Base-by-base conservation (phyloP, 2,888 invertebrate genomes). In the Unio delphinus region DNA sequence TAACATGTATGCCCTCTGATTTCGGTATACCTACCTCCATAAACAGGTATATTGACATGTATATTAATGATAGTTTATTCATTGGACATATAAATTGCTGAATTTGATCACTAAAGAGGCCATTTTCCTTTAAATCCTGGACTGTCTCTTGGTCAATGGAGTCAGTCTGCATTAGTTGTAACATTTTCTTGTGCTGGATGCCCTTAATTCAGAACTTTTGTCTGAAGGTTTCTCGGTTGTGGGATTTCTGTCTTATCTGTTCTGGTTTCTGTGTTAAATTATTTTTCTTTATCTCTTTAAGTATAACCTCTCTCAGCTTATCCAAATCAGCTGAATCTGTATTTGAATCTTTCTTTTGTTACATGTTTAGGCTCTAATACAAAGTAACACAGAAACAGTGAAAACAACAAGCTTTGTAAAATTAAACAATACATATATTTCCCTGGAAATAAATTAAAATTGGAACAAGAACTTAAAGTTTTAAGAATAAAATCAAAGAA, bases 151-250 rank as follows among this genome's bases (percentile, higher is more conserved):
- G 71, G 63, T 59, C 71, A 56, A 55, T 69, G 7, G 67, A 65
- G 67, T 64, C 26, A 61, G 68, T 45, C 67, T 69, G n/a, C 45
- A 58, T 55, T 67, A 67, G 74, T 74, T 67, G 67, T 69, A 74
- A 66, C 59, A 15, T 61, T 66, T 34, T 57, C 17, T 18, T 28
- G 55, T 65, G 45, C 45, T 54, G 54, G 55, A 18, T 62, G 34
- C 23, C 28, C 3, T 20, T 67, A 26, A 30, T 18, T 58, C 57
- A 18, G 57, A 26, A 28, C 30, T 65, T 3, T 57, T 58, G 54
- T 61, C 58, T 26, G 18, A 11, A 23, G 23, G 56, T 64, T 34
- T 63, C 1, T 34, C 23, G 0, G 18, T 26, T 34, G 23, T 34
- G n/a, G 15, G 55, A 5, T 45, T 45, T 55, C 55, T 26, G 11